Evolutionary conservation across 2,113 vertebrate species (phyloP), one percentile per base, ranked within the genome.

Genomic region (Poicephalus gulielmi): DNA sequence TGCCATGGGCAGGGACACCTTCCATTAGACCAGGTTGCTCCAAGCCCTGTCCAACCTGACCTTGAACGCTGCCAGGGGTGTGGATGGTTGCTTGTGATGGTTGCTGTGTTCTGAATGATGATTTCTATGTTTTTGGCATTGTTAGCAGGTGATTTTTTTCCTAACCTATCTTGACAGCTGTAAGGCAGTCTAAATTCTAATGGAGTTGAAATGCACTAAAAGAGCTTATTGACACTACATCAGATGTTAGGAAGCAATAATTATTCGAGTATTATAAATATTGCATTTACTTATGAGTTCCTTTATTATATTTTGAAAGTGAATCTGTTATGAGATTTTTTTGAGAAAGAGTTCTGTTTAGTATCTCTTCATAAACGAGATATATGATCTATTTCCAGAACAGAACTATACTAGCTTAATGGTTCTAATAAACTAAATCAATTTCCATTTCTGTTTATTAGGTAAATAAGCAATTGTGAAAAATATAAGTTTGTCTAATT

Each of bases 131-230:
- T 55, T 96, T 95, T 93, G 93, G 55, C 41, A 53, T 82, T 62
- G 44, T 83, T 60, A 39, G 81, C 79, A 17, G 30, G 50, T 95
- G 92, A 95, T 92, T 94, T 97, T 94, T 94, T 95, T 62, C 86
- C 70, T 59, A 59, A 59, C 70, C 31, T 39, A 8, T 81, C 33
- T 66, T 90, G 68, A 57, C 77, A 91, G 80, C 63, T 24, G 64
- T 79, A 94, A 97, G 89, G 80, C 86, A 91, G 74, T 95, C 85
- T 97, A 97, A 96, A 97, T 97, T 95, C 88, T 97, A 97, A 95
- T 91, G 91, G 39, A 86, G 83, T 86, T 87, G 90, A 89, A 96
- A 94, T 87, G 83, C 86, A 63, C 76, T 73, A 28, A 47, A 94
- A 78, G 13, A 79, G 30, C 19, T 8, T 63, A 81, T 8, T 55